Evolutionary conservation across 2,113 vertebrate genomes (phyloP).

Genomic region (Salvelinus fontinalis): DNA sequence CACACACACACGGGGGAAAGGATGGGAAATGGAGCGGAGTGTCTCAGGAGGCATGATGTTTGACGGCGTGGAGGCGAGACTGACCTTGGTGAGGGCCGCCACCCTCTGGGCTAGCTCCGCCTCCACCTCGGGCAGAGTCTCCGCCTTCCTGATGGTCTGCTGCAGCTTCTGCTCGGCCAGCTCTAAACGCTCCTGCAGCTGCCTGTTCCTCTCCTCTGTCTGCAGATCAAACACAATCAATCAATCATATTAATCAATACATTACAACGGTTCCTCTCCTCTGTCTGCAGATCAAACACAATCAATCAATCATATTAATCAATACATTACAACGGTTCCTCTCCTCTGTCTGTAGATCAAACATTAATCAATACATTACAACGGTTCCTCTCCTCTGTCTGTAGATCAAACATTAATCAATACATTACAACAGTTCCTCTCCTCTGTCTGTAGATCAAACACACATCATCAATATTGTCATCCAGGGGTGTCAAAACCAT

Average conservation of each 20-base stretch:
- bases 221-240: conserved; percentile 42
- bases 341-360: conserved; percentile 84
- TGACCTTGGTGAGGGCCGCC: conserved; percentile 93
- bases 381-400: conserved; percentile 89
- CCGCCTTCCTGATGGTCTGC: conserved; percentile 94
- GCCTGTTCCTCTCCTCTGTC: conserved; percentile 92
- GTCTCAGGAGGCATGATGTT: no score
- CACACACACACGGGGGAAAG: no score
- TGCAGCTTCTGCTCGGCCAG: conserved; percentile 95
- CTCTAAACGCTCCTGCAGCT: conserved; percentile 92
- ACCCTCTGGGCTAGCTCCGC: conserved; percentile 94
- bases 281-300: conserved; percentile 72
- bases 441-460: conserved; percentile 79
- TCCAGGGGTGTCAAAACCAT: no score
- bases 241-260: not conserved
- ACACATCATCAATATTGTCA: no score
- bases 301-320: not conserved
- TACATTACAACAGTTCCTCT: conserved; percentile 70
- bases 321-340: conserved; percentile 62
- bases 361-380: not conserved
- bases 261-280: conserved; percentile 79
- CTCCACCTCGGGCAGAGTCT: conserved; percentile 95
- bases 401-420: not conserved
- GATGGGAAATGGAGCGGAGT: no score
- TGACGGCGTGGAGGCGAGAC: not conserved